Percentiles rank a stretch among this genome's conserved stretches.
These are phyloP conservation scores for Proisotoma minuta DNA, from an alignment of 2,888 invertebrate species.

Conservation along the genomic window DNA sequence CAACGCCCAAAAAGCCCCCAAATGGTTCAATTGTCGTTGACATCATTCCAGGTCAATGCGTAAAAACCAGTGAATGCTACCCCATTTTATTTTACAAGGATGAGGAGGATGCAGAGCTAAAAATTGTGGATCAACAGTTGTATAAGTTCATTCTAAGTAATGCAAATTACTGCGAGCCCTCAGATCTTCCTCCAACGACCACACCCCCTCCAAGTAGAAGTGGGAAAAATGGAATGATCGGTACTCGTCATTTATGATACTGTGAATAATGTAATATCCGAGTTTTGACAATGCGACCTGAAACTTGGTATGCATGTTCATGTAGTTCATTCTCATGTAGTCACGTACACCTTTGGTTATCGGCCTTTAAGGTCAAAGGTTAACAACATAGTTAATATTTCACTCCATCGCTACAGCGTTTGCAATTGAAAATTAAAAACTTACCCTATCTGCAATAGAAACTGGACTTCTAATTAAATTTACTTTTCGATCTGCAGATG, in stretches of 20 bases:
- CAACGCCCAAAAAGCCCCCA: neutral
- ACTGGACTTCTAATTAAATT: no score
- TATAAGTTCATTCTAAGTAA: slow-evolving; percentile 27
- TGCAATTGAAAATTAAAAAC: neutral
- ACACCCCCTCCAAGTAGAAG: no score
- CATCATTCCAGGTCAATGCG: slow-evolving; percentile 24
- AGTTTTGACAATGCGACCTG: no score
- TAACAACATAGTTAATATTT: neutral
- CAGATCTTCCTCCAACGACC: slow-evolving; percentile 13
- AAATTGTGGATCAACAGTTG: slow-evolving; percentile 17
- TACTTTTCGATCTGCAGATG: slow-evolving; percentile 5
- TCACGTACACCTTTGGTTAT: no score
- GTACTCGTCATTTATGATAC: no score
- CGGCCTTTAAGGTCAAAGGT: no score
- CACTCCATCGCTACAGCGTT: neutral
- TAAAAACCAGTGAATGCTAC: slow-evolving; percentile 28
- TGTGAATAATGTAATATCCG: no score
- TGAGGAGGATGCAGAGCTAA: slow-evolving; percentile 8
- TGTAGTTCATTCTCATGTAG: no score
- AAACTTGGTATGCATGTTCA: no score
- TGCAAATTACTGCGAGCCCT: slow-evolving; percentile 22
- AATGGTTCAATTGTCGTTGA: neutral
- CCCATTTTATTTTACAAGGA: slow-evolving; percentile 25
- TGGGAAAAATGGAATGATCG: no score
- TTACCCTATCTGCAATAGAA: neutral